Base-by-base conservation (phyloP, 1,140 invertebrate species). In the Cryptotermes secundus region DNA sequence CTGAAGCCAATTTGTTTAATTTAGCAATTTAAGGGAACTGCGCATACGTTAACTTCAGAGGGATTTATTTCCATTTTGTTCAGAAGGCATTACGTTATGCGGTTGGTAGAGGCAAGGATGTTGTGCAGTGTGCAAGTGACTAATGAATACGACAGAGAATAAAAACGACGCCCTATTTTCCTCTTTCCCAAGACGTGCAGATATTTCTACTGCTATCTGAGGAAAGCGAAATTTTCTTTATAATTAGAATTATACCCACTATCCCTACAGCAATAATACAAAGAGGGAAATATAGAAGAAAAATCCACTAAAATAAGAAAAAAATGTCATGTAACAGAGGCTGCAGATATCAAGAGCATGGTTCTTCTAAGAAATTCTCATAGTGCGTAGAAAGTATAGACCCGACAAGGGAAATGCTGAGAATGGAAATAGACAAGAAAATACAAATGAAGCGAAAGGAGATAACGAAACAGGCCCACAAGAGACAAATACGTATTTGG, bases 401-500 rank as follows among this genome's bases (percentile, higher is more conserved):
- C n/a, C n/a, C n/a, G 53, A 9, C n/a, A 72, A 72, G 16, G 26
- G 53, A 59, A 59, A n/a, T 16, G 24, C 1, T 4, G 12, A 72
- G 59, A 72, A 72, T 72, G 59, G 59, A 72, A 72, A 72, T 72
- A 72, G n/a, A 72, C 31, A 72, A 31, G 59, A n/a, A n/a, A 31
- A 31, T 26, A 72, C 26, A 31, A n/a, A 72, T n/a, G 31, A 31
- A n/a, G 59, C n/a, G 26, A 14, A 72, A n/a, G n/a, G n/a, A 72
- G 59, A 72, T 31, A 31, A 72, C 14, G 14, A 72, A 72, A 72
- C 59, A 72, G 9, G 3, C n/a, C 31, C 59, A 31, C 59, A 72
- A 72, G n/a, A 31, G 26, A 31, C 59, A 72, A 72, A 72, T 31
- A 72, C 31, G 59, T 72, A 31, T 31, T 72, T 26, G 59, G 26